These are phyloP conservation scores for Margarornis squamiger DNA, from an alignment of 2,797 vertebrate genomes.

Conservation along the genomic window DNA sequence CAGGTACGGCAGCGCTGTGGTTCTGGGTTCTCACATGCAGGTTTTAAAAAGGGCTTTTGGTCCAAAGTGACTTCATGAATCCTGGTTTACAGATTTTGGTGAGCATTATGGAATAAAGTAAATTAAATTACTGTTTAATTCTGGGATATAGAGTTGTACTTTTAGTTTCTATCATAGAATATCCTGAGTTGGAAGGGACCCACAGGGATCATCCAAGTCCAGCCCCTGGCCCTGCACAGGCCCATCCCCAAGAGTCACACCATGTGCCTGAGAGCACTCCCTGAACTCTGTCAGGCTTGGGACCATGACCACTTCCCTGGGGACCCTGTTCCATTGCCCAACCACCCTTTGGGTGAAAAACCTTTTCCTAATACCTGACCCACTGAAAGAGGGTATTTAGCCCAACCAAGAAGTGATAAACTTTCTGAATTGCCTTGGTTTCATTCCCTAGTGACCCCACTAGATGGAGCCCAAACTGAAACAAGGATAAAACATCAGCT, in stretches of 20 bases:
- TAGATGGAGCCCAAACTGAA: constrained; percentile 73
- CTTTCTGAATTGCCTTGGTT: background rate
- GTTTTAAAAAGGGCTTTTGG: background rate
- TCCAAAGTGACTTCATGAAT: background rate
- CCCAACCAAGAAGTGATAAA: background rate
- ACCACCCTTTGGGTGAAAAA: background rate
- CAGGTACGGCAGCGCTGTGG: constrained; percentile 80
- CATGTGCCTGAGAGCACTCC: background rate
- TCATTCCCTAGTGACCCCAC: constrained; percentile 68
- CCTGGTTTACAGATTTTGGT: background rate
- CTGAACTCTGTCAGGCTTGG: background rate
- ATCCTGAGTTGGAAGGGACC: background rate
- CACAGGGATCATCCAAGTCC: background rate
- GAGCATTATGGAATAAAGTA: fast-evolving
- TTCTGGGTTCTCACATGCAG: background rate
- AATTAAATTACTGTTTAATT: background rate
- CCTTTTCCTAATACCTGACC: background rate
- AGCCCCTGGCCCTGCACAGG: background rate
- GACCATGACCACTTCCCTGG: background rate
- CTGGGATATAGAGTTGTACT: background rate
- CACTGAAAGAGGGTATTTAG: background rate
- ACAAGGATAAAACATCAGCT: fast-evolving
- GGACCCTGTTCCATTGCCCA: background rate
- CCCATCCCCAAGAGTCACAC: background rate
- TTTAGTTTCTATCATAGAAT: background rate